Base-by-base conservation (phyloP, 2,888 invertebrate genomes). In the Blastobasis adustella region DNA sequence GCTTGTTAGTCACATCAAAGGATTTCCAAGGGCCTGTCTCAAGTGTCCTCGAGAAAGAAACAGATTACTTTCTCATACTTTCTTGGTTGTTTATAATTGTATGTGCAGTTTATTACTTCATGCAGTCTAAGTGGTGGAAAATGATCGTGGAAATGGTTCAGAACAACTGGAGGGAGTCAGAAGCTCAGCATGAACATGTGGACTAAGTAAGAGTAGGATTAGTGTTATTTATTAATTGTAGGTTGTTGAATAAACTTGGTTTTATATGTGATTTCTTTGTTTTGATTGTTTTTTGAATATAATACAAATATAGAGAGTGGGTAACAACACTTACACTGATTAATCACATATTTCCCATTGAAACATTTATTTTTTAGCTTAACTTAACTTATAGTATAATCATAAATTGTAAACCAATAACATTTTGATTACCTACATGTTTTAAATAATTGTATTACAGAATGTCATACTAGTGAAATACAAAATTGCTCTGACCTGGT, bases 111-210 rank as follows among this genome's bases (percentile, higher is more conserved):
- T 94, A 94, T 72, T 95, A 94, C 66, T 93, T 95, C 51, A 92
- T 93, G 42, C 92, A 93, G 66, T 95, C 96, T 0, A 91, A 90
- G 48, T 91, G 93, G 80, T 96, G 94, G 92, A 91, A 85, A 51
- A 93, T 93, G 85, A 92, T 96, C 63, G 91, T 96, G 1, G 97
- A 97, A 74, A 92, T 93, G 78, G 90, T 96, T 8, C 93, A 95
- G 69, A 94, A 94, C 63, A 95, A 94, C 58, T 97, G 96, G 96
- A 89, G 95, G 54, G 97, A 97, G 76, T 94, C 95, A 4, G 96
- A 96, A 67, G 96, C 93, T 37, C 94, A 94, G 66, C 93, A 93
- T 70, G 93, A 94, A 70, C 95, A 95, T 72, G 91, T 90, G 67
- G 94, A 94, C 63, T 94, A 78, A 52, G 23, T 23, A 23, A 23